Evolutionary conservation across 92 coral and sea anemone genomes (phyloP).

Genomic region (Palythoa grandiflora): DNA sequence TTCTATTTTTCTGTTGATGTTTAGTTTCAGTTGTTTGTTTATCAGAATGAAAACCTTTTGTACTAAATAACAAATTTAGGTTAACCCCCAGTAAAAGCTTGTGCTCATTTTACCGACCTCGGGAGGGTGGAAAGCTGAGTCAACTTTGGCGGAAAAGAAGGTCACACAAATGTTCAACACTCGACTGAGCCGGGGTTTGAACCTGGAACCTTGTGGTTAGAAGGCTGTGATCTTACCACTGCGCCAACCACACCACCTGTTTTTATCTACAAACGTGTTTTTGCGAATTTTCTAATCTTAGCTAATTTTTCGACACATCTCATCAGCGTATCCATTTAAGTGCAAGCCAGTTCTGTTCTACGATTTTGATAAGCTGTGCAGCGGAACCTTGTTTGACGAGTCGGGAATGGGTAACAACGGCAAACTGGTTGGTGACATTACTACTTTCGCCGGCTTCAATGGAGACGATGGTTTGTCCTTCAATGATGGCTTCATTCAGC

Average conservation of each 20-base stretch:
- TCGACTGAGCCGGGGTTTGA: too few relatives aligned
- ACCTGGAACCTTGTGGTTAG: too few relatives aligned
- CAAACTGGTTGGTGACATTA: constrained; percentile 65
- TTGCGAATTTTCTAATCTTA: background rate
- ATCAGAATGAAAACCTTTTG: too few relatives aligned
- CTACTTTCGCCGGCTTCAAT: constrained; percentile 71
- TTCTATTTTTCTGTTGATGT: background rate
- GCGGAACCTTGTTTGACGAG: constrained; percentile 84
- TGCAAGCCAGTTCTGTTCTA: constrained; percentile 87
- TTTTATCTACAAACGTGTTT: too few relatives aligned
- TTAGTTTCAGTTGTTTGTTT: background rate
- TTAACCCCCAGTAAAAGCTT: too few relatives aligned
- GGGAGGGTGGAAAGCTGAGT: too few relatives aligned
- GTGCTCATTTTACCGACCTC: too few relatives aligned
- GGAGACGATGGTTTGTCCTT: constrained; percentile 82
- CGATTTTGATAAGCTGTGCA: constrained; percentile 86
- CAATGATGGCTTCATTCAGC: constrained; percentile 81
- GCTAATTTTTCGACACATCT: background rate
- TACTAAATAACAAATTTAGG: too few relatives aligned
- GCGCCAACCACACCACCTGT: too few relatives aligned
- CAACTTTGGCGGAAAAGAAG: too few relatives aligned
- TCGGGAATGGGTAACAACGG: constrained; percentile 96
- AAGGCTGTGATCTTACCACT: too few relatives aligned
- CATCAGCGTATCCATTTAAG: constrained; percentile 72
- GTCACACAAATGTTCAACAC: too few relatives aligned